Evolutionary conservation across 2,888 invertebrate species (phyloP), one percentile per base, ranked within the genome.

Genomic region (Andrena trimmerana): DNA sequence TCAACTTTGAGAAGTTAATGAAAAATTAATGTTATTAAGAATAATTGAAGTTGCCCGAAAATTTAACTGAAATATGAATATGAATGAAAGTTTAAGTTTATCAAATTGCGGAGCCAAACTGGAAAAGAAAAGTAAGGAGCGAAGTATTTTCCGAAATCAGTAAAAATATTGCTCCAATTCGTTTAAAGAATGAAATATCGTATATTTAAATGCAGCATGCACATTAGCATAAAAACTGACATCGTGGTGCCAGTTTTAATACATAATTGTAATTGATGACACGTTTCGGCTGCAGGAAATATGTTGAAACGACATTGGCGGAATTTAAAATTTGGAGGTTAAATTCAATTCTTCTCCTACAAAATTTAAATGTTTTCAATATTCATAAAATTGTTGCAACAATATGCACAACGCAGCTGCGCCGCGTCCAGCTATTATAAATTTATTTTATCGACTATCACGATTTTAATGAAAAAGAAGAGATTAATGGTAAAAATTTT

Each of bases 261-360:
- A 48, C 24, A 20, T 67, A 57, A 62, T 71, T 71, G 29, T 31
- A 59, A 67, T 79, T 76, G 20, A 29, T 33, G 63, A 16, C 54
- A 24, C 7, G 52, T 10, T 42, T n/a, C 8, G 4, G 20, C 6
- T 5, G 7, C 10, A 29, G 2, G 13, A 16, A 57, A 70, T n/a
- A 10, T 10, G 24, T 48, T 24, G 24, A 1, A 29, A 36, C 31
- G 20, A 29, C 48, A 36, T 4, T 48, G 33, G 5, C 16, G 27
- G 29, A 66, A 66, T 73, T 50, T 50, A 52, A 20, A 13, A 36
- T 59, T 13, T 5, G 10, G 59, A 31, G 31, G 7, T 75, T 63
- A n/a, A 63, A 54, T 78, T 63, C 13, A n/a, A 33, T 24, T 13
- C 8, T 31, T 16, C 10, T 20, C 20, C 6, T 5, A 6, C 24